Evolutionary conservation across 2,113 vertebrate genomes (phyloP), one percentile per base, ranked within the genome.

Genomic region (Podocnemis expansa): DNA sequence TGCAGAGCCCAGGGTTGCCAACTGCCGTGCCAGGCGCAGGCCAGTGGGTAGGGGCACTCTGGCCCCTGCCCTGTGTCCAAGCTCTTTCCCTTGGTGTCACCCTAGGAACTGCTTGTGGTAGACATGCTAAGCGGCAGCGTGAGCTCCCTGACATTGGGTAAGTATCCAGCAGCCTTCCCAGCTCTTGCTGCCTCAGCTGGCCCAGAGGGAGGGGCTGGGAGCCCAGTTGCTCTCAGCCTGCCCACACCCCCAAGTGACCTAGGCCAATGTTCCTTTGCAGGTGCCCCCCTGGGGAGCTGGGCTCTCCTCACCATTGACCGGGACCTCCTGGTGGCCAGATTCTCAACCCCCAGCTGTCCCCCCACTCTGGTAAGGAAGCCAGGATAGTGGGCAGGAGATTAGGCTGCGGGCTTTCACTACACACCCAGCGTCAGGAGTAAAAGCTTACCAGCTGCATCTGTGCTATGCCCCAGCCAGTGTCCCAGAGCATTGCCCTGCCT

Each of bases 261-360:
- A 22, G n/a, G n/a, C n/a, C 10, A 89, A 19, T 95, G 83, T 84
- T n/a, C 79, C 84, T 89, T 49, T 85, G 58, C 87, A 98, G 98
- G 93, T 16, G 96, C 91, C 0, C 78, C 95, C 0, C 90, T 96
- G 60, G 98, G 98, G 24, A 98, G 96, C 93, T 98, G 98, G 98
- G 90, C 96, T 43, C 90, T 99, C 85, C 98, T 99, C 87, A 98
- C 98, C 58, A 97, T 99, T 60, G 98, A 99, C 89, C 97, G 97
- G 93, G 98, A 99, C 96, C 96, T 99, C 87, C 98, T 99, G 97
- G 99, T 99, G 91, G 99, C 98, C 93, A 98, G 98, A 94, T 99
- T 98, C 96, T 99, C 98, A 0, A 98, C 99, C 4, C 99, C 99
- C 1, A 98, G 97, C 95, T 97, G 91, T 3, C 99, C 99, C 6